Evolutionary conservation across 2,888 invertebrate genomes (phyloP).

Genomic region (Temnothorax ravouxi): DNA sequence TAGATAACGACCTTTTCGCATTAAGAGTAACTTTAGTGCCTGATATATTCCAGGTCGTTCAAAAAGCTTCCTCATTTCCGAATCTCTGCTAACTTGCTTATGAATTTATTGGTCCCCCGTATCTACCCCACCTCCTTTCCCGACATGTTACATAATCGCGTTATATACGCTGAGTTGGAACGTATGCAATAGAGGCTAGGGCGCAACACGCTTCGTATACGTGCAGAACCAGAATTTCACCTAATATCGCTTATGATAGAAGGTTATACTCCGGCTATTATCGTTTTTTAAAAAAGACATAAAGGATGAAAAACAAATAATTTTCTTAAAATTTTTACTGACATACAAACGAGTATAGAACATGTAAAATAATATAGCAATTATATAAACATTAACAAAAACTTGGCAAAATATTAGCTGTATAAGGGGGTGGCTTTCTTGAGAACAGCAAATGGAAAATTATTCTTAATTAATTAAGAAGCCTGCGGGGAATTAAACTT

Average conservation of each 20-base stretch:
- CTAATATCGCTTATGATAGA: slow-evolving; percentile 17
- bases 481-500: neutral
- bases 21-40: slow-evolving; percentile 37
- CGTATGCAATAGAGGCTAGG: neutral
- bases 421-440: neutral
- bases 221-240: slow-evolving; percentile 11
- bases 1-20: slow-evolving; percentile 46
- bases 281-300: neutral
- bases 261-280: neutral
- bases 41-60: slow-evolving; percentile 45
- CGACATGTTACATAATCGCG: slow-evolving; percentile 28
- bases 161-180: slow-evolving; percentile 36
- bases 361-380: neutral
- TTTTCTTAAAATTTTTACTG: neutral
- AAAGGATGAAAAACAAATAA: neutral
- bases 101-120: slow-evolving; percentile 40
- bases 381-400: neutral
- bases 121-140: neutral
- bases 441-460: neutral
- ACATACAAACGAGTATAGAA: neutral
- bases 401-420: neutral
- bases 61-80: slow-evolving; percentile 39
- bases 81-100: slow-evolving; percentile 43
- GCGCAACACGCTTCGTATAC: slow-evolving; percentile 4
- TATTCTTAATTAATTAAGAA: slow-evolving; percentile 1